A percentile compares a stretch with the other conserved stretches of the same genome.
Conservation (phyloP, 2,888 invertebrate genomes). For the Molanna angustata region DNA sequence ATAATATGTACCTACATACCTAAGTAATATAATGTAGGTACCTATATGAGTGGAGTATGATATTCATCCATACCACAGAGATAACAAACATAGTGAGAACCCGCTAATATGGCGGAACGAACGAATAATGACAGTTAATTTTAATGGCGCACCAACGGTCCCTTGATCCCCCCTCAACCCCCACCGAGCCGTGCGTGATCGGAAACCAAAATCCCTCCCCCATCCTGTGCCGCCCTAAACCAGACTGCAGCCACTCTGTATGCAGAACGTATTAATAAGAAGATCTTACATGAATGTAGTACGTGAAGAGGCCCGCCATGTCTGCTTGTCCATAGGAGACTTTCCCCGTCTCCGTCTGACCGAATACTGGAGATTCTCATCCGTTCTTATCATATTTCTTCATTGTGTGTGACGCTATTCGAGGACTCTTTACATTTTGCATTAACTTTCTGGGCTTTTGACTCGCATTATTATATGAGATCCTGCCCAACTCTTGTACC, state of each 20-base stretch:
- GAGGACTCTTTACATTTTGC: no score
- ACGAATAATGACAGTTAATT: conserved; percentile 32
- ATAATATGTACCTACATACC: no score
- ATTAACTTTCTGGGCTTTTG: no score
- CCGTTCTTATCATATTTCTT: background rate
- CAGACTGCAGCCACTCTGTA: conserved; percentile 30
- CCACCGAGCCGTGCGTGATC: conserved; percentile 26
- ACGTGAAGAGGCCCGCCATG: conserved; percentile 8
- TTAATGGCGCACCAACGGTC: conserved; percentile 27
- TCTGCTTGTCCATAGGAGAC: conserved; percentile 4
- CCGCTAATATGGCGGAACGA: conserved; percentile 23
- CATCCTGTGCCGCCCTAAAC: conserved; percentile 16
- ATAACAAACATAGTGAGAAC: conserved; percentile 1
- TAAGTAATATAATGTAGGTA: no score
- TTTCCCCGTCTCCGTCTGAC: conserved; percentile 6
- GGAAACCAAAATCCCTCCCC: conserved; percentile 25
- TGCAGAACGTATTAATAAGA: conserved; percentile 30
- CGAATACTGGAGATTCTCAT: background rate
- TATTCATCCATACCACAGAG: background rate
- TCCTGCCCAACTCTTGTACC: no score
- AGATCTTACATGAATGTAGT: conserved; percentile 21
- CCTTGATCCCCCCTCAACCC: conserved; percentile 9
- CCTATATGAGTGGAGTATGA: background rate
- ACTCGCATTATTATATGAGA: no score
- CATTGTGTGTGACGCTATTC: no score